Conservation (phyloP, 1,140 invertebrate genomes). For the Globodera rostochiensis region DNA sequence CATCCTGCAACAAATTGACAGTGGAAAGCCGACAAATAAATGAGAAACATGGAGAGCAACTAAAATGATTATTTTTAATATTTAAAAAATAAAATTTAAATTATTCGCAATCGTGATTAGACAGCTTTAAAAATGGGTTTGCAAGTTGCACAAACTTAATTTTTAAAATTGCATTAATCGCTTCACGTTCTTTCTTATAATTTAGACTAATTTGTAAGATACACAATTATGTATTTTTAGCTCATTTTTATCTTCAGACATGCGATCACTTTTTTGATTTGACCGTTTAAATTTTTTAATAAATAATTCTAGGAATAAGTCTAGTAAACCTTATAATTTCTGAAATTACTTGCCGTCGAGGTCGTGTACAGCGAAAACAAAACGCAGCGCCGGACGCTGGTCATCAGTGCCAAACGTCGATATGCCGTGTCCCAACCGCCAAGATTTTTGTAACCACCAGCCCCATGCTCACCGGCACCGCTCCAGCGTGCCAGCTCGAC, state of each 20-base stretch:
- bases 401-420: slow-evolving; percentile 24
- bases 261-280: neutral
- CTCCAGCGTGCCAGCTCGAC: neutral
- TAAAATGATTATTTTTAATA: slow-evolving; percentile 1
- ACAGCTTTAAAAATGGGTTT: no score
- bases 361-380: slow-evolving; percentile 21
- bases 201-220: neutral
- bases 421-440: neutral
- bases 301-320: neutral
- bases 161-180: no score
- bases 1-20: neutral
- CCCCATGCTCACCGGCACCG: neutral
- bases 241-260: neutral
- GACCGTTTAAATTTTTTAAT: neutral
- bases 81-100: neutral
- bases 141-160: no score
- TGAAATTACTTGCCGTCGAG: slow-evolving; percentile 21
- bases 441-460: neutral
- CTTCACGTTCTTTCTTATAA: neutral
- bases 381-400: slow-evolving; percentile 5
- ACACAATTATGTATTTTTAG: neutral
- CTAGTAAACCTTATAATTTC: neutral
- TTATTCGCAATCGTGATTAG: no score
- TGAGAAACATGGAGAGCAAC: slow-evolving; percentile 5
- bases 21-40: slow-evolving; percentile 15